phyloP scores from a whole-genome alignment of 2,113 vertebrate genomes.

The Scophthalmus maximus region DNA sequence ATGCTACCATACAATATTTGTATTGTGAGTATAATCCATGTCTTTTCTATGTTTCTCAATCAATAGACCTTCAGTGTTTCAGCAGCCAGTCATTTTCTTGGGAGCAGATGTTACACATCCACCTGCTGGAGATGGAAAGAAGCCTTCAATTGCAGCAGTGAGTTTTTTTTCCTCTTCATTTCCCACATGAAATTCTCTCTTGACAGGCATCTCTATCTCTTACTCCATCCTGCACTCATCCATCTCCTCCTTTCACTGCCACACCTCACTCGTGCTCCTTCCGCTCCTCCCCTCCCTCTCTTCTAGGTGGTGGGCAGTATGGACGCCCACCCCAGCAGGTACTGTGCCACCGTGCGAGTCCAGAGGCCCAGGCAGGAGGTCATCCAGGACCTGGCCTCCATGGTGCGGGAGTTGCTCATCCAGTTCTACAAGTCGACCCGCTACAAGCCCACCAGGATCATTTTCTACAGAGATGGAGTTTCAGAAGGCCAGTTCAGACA shows the following conservation, averaged over 20 bases:
- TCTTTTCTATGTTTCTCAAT: background rate
- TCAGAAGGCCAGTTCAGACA: conserved; percentile 99
- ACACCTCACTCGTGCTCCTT: background rate
- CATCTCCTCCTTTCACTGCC: fast-evolving
- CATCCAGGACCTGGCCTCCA: conserved; percentile 97
- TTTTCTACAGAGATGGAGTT: conserved; percentile 94
- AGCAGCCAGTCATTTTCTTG: conserved; percentile 99
- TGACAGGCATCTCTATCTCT: background rate
- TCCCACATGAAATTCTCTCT: background rate
- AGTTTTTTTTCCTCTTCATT: conserved; percentile 65
- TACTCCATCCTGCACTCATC: background rate
- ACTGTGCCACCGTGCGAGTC: conserved; percentile 98
- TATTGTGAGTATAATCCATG: background rate
- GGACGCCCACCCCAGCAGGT: conserved; percentile 98
- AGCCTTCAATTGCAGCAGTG: conserved; percentile 98
- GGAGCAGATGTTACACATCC: conserved; percentile 99
- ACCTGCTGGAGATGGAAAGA: conserved; percentile 98
- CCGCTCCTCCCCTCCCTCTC: conserved; percentile 12
- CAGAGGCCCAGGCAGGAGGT: conserved; percentile 98
- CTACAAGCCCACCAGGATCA: conserved; percentile 98
- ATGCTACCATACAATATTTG: background rate
- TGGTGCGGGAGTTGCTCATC: conserved; percentile 98
- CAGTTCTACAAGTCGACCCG: conserved; percentile 99
- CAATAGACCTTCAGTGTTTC: conserved; percentile 96
- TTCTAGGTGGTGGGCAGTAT: conserved; percentile 97